phyloP scores from a whole-genome alignment of 1,140 invertebrate genomes.

The Pseudomyrmex concolor region DNA sequence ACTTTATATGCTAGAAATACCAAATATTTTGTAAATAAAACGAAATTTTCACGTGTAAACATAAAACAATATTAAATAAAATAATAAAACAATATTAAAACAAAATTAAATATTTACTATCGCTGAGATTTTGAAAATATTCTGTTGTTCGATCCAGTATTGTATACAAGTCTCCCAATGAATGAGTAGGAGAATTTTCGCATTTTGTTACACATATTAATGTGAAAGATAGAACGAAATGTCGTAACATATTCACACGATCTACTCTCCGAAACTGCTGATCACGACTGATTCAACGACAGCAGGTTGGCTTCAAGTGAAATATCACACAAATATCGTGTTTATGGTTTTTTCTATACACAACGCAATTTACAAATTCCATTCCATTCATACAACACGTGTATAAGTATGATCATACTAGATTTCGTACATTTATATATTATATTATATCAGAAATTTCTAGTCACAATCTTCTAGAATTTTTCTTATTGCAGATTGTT shows the following conservation, averaged over 20 bases:
- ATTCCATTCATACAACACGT: not conserved
- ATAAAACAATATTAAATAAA: no score
- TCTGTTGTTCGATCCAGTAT: slow-evolving; percentile 48
- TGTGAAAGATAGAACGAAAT: slow-evolving; percentile 35
- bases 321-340: slow-evolving; percentile 3
- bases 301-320: not conserved
- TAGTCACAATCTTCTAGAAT: no score
- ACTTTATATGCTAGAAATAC: slow-evolving; percentile 26
- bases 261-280: not conserved
- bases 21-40: slow-evolving; percentile 21
- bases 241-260: slow-evolving; percentile 24
- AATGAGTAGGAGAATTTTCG: not conserved
- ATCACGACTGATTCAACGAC: slow-evolving; percentile 13
- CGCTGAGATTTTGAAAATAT: slow-evolving; percentile 67
- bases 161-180: slow-evolving; percentile 16
- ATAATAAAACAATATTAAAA: no score
- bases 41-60: not conserved
- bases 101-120: slow-evolving; percentile 64
- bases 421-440: not conserved
- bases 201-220: slow-evolving; percentile 55
- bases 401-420: not conserved
- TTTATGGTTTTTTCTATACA: slow-evolving; percentile 69
- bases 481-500: no score
- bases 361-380: not conserved
- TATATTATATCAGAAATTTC: no score